A percentile compares a stretch with the other conserved stretches of the same genome.
These are phyloP conservation scores for Leucophenga varia DNA, from an alignment of 1,140 invertebrate genomes.

Conservation along the genomic window DNA sequence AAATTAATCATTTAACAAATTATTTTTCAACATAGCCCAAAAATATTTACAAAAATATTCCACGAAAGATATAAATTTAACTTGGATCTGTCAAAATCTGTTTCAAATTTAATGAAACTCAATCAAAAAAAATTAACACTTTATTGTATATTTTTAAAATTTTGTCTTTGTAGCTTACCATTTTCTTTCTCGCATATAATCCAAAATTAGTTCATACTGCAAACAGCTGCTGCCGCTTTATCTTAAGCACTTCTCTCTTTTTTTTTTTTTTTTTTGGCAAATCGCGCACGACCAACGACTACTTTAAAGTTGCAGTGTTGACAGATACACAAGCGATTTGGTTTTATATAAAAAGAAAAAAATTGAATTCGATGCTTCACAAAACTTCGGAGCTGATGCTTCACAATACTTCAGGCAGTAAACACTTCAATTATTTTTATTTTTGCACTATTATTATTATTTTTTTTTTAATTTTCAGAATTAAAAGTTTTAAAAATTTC, in stretches of 20 bases:
- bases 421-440: conserved; percentile 14
- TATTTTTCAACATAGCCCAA: no score
- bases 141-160: conserved; percentile 1
- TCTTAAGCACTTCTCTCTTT: conserved; percentile 21
- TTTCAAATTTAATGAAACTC: no score
- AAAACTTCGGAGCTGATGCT: no score
- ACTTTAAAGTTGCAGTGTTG: conserved; percentile 29
- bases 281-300: conserved; percentile 6
- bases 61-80: no score
- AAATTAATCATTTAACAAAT: no score
- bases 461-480: conserved; percentile 27
- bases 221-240: conserved; percentile 45
- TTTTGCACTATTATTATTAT: conserved; percentile 28
- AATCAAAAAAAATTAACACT: no score
- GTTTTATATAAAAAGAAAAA: no score
- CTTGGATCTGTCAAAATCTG: no score
- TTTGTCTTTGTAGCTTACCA: conserved; percentile 30
- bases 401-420: no score
- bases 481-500: conserved; percentile 32
- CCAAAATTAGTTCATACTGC: conserved; percentile 53
- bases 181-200: conserved; percentile 47
- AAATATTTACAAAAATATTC: no score
- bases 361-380: no score
- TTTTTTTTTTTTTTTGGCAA: conserved; percentile 18
- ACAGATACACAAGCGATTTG: not conserved